Base-by-base conservation (phyloP, 2,113 vertebrate species). In the Nettapus auritus region DNA sequence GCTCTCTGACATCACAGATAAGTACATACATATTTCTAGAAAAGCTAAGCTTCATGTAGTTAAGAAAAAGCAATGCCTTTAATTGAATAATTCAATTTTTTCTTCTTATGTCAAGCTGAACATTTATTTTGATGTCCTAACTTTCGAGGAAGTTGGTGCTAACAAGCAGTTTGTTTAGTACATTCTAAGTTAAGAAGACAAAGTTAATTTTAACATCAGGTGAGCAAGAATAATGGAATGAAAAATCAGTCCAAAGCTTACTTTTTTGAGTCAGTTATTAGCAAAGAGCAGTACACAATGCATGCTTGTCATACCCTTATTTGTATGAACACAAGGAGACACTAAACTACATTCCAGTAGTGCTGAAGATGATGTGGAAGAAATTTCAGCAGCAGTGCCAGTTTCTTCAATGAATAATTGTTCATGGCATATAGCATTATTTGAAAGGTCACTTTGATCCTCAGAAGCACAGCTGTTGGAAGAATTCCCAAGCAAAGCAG, bases 281-380 rank as follows among this genome's bases (percentile, higher is more conserved):
- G 95, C 66, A 90, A 86, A 93, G 52, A 91, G 56, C 48, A 94
- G 93, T 31, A 89, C 68, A 97, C 84, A 96, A 82, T 40, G 68
- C 96, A 97, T 97, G 93, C 96, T 95, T 91, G 92, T 60, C 94
- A 97, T 98, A 98, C 98, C 98, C 98, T 98, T 98, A 80, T 98
- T 96, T 82, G 96, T 91, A 95, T 95, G 97, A 97, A 88, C 94
- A 93, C 97, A 95, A 82, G 98, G 88, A 94, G 97, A 96, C 68
- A 97, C 90, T 95, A 93, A 93, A 56, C 94, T 95, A 97, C 67
- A 97, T 74, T 98, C 98, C 95, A 98, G 89, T 87, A 97, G 64
- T 66, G 96, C 94, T 88, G 96, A 95, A 90, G 97, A 98, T 95
- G 96, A 95, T 62, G 97, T 55, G 8, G 91, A 93, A 96, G 96